A percentile compares a stretch with the other conserved stretches of the same genome.
Evolutionary conservation across 2,797 vertebrate genomes (phyloP).

Genomic region (Halcyon leucocephala): DNA sequence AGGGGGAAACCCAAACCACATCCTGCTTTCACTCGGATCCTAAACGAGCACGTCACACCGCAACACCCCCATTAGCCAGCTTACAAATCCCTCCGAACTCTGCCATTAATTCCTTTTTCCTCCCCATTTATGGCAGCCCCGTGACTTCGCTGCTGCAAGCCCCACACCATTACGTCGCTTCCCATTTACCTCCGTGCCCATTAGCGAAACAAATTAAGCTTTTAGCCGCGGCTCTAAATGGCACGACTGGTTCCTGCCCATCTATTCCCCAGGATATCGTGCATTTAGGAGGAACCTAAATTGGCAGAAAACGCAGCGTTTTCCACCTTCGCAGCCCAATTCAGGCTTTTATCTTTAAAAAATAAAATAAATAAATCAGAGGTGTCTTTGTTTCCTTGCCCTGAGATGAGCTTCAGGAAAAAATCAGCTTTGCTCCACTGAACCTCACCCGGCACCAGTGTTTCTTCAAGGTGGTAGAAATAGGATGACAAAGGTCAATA

Average conservation of each 20-base stretch:
- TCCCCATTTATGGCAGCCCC: background rate
- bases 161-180: background rate
- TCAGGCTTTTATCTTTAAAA: background rate
- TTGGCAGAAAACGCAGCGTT: accelerated
- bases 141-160: background rate
- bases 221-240: background rate
- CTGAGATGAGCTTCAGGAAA: background rate
- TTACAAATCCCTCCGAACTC: background rate
- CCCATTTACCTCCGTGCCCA: background rate
- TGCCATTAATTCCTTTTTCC: background rate
- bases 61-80: background rate
- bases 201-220: background rate
- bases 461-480: background rate
- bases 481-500: accelerated
- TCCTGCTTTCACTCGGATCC: background rate
- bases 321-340: background rate
- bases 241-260: accelerated
- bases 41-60: accelerated
- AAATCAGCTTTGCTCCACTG: background rate
- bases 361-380: background rate
- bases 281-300: background rate
- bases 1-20: background rate
- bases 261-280: background rate
- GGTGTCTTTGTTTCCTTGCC: background rate
- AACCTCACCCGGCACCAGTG: accelerated